These are phyloP conservation scores for Garrulus glandarius DNA, from an alignment of 2,797 vertebrate species.

Conservation along the genomic window DNA sequence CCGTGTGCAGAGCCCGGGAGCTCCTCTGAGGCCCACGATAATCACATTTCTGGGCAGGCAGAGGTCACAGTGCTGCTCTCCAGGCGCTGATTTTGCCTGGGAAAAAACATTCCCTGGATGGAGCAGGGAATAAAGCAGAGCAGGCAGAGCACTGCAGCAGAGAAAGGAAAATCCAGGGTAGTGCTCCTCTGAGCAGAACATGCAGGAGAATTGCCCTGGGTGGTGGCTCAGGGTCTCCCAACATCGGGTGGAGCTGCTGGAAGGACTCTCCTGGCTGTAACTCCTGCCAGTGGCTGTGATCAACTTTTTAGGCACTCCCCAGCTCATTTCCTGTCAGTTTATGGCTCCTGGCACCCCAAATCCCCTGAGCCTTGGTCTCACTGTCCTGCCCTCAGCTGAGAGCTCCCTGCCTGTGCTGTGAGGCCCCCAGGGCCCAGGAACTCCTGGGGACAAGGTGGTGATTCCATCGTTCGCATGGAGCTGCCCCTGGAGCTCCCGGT, in stretches of 20 bases:
- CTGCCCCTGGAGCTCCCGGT: neutral
- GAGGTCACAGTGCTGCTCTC: neutral
- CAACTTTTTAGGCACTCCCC: neutral
- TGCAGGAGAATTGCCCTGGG: neutral
- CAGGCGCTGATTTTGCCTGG: neutral
- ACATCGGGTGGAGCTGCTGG: neutral
- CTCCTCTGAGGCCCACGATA: neutral
- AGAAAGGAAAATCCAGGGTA: neutral
- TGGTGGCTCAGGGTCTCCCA: neutral
- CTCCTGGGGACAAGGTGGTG: no score
- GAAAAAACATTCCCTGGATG: no score
- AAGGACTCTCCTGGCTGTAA: neutral
- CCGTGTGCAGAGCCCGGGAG: neutral
- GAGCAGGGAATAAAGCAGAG: neutral
- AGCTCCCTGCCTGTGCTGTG: neutral
- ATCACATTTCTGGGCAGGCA: neutral
- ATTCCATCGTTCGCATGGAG: rapidly evolving
- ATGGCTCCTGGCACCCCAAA: neutral
- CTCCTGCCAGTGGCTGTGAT: neutral
- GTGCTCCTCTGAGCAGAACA: neutral
- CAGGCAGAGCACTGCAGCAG: neutral
- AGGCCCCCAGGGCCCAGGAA: neutral
- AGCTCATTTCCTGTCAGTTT: neutral
- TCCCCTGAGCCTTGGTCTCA: neutral
- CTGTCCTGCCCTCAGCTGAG: neutral